Evolutionary conservation across 2,113 vertebrate genomes (phyloP).

Genomic region (Pangasianodon hypophthalmus): DNA sequence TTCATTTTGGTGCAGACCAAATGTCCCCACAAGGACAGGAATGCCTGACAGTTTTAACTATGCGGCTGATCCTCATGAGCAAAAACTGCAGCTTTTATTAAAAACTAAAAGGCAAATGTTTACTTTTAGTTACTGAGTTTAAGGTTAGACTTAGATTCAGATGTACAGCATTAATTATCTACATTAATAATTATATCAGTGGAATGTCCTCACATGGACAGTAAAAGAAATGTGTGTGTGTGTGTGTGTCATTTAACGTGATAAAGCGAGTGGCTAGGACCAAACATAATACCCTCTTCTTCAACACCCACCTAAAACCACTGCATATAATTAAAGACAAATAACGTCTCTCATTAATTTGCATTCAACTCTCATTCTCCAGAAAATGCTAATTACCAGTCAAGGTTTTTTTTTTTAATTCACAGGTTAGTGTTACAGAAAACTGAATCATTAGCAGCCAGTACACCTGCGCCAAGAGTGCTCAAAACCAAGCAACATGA

Average conservation of each 20-base stretch:
- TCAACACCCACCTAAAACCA: conserved; percentile 2
- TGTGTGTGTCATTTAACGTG: not conserved
- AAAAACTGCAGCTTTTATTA: not conserved
- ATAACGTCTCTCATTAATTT: not conserved
- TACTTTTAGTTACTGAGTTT: not conserved
- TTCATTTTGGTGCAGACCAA: not conserved
- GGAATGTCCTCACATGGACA: not conserved
- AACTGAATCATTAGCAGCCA: conserved; percentile 5
- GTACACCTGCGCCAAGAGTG: not conserved
- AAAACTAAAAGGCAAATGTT: not conserved
- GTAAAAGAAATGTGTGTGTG: not conserved
- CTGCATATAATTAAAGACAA: not conserved
- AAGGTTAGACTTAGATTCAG: not conserved
- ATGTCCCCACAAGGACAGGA: not conserved
- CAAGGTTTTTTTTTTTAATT: not conserved
- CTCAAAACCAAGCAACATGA: not conserved
- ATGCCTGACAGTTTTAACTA: not conserved
- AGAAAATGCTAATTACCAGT: conserved; percentile 1
- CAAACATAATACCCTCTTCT: not conserved
- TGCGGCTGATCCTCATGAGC: not conserved
- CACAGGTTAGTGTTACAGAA: not conserved
- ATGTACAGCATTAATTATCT: no score
- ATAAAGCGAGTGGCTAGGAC: not conserved
- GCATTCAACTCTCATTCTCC: not conserved
- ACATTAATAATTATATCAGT: not conserved